Conservation (phyloP, 2,888 invertebrate genomes). For the Pollenia angustigena region DNA sequence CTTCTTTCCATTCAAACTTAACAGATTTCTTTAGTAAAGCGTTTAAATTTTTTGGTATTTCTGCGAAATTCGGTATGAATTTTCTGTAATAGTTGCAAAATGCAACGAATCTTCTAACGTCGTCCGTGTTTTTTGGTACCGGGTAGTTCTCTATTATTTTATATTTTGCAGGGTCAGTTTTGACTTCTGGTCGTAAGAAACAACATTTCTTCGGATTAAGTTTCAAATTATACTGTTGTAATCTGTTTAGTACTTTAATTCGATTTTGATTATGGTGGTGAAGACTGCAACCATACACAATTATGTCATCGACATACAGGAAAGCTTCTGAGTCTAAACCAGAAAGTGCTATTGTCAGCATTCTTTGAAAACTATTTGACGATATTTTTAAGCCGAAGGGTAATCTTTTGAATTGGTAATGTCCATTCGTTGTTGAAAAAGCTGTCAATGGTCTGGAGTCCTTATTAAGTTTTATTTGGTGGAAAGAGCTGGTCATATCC, state of each 20-base stretch:
- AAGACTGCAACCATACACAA: not conserved
- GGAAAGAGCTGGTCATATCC: constrained; percentile 59
- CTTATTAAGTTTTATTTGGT: constrained; percentile 58
- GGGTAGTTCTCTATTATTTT: no score
- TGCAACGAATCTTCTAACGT: no score
- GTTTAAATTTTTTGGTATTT: no score
- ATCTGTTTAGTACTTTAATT: not conserved
- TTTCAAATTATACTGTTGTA: no score
- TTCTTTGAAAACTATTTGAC: constrained; percentile 70
- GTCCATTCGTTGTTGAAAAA: constrained; percentile 22
- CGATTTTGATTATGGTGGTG: not conserved
- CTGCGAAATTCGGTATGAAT: no score
- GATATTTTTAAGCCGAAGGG: constrained; percentile 69
- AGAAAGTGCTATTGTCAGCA: constrained; percentile 60
- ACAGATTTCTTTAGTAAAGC: no score
- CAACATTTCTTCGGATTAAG: no score
- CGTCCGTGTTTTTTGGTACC: no score
- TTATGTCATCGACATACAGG: not conserved
- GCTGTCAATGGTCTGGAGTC: constrained; percentile 29
- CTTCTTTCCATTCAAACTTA: no score
- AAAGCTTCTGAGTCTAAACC: constrained; percentile 25
- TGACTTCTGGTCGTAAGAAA: no score
- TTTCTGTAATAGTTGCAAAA: no score
- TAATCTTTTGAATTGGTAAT: constrained; percentile 68
- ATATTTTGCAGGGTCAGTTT: no score